These are phyloP conservation scores for Pelecanus crispus DNA, from an alignment of 2,113 vertebrate species.

Conservation along the genomic window DNA sequence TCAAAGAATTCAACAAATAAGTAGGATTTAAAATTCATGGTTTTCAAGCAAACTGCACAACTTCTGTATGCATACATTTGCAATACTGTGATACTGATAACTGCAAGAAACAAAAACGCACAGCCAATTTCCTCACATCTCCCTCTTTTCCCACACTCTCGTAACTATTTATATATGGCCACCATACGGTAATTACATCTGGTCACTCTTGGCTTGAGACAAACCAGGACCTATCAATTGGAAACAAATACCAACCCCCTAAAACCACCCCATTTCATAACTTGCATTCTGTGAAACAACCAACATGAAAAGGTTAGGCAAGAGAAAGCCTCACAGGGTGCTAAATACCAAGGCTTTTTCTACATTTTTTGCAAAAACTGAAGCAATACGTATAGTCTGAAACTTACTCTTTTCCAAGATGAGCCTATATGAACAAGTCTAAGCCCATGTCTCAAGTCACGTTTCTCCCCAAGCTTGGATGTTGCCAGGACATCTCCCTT, in stretches of 20 bases:
- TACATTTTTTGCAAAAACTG: background rate
- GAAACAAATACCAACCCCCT: background rate
- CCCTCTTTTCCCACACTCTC: background rate
- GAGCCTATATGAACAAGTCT: background rate
- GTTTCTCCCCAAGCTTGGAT: background rate
- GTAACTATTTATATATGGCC: background rate
- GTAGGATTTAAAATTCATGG: background rate
- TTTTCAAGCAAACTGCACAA: background rate
- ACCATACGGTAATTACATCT: background rate
- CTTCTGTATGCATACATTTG: background rate
- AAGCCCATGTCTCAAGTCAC: background rate
- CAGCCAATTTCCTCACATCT: background rate
- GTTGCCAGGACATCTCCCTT: background rate
- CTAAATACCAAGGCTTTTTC: background rate
- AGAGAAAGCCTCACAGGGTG: background rate
- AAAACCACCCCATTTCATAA: background rate
- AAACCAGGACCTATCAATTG: background rate
- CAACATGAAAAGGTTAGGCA: rapidly evolving
- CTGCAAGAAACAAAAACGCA: background rate
- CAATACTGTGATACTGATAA: background rate
- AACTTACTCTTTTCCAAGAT: background rate
- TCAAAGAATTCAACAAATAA: background rate
- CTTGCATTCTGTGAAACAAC: background rate
- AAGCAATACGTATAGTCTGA: background rate
- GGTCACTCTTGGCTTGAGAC: background rate